phyloP scores from a whole-genome alignment of 2,797 vertebrate genomes.

The Argya squamiceps region DNA sequence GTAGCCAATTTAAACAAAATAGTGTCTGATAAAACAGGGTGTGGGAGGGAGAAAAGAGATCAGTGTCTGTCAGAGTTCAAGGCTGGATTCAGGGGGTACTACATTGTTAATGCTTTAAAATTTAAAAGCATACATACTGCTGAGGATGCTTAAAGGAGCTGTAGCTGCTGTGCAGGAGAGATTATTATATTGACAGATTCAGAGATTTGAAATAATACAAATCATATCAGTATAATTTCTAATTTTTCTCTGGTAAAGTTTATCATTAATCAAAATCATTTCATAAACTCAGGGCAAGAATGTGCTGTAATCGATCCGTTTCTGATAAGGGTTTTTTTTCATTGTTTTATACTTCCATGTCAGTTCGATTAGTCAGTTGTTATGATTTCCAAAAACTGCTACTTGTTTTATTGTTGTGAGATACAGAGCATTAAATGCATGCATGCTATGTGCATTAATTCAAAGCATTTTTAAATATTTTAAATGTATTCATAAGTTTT shows the following conservation, averaged over 20 bases:
- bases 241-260: background rate
- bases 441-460: background rate
- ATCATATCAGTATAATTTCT: background rate
- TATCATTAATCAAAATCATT: background rate
- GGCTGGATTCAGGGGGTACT: constrained; percentile 12
- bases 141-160: constrained; percentile 35
- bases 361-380: background rate
- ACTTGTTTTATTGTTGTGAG: constrained; percentile 7
- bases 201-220: background rate
- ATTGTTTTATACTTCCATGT: background rate
- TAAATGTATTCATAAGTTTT: background rate
- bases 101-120: constrained; percentile 26
- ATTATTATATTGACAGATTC: background rate
- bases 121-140: background rate
- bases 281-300: background rate
- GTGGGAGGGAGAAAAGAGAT: constrained; percentile 28
- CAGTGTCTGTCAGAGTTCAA: constrained; percentile 31
- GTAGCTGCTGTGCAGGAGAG: constrained; percentile 5
- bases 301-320: background rate
- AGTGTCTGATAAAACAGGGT: constrained; percentile 35
- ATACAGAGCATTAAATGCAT: constrained; percentile 1
- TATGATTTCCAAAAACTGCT: constrained; percentile 11
- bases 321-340: background rate
- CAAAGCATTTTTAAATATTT: background rate
- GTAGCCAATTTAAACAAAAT: constrained; percentile 48